Base-by-base conservation (phyloP, 2,797 vertebrate genomes). In the Haliaeetus vocifer region DNA sequence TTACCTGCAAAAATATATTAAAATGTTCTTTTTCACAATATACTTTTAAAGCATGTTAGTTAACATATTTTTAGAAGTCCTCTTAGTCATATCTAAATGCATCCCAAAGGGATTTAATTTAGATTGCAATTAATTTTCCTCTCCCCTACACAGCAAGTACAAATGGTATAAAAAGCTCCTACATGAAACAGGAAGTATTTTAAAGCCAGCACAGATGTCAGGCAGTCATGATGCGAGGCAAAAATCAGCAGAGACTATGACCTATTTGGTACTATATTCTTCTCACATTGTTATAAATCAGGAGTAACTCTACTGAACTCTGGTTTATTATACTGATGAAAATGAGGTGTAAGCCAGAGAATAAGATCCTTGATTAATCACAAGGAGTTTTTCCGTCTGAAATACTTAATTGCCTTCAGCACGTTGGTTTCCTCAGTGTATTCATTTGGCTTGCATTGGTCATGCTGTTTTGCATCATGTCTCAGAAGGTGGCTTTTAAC, bases 1-100 rank as follows among this genome's bases (percentile, higher is more conserved):
- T 80, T 91, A 87, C 56, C 63, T 93, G 49, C 23, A 82, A 76
- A 58, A 23, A 42, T 33, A 44, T 14, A 75, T 49, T 55, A 80
- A 85, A 86, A 65, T 28, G 15, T 20, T 90, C 6, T 37, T 26
- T 25, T 70, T 80, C 55, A 52, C 29, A 68, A 45, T 42, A 61
- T 33, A 82, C 19, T 67, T 92, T 63, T 72, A 83, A 93, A 94
- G 26, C 8, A 14, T 52, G 22, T 70, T 85, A 68, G 67, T 77
- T 89, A 73, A 65, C 35, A 28, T 80, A 92, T 85, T 97, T 95
- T 95, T 93, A 94, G 84, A 83, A 89, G 58, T 77, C 22, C 20
- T 77, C 53, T 95, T 94, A 95, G 84, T 95, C 94, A 96, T 81
- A 74, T 68, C 45, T 91, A 89, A 91, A 87, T 76, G 61, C 38